These are phyloP conservation scores for Capreolus pygargus DNA, from an alignment of 2,113 vertebrate species.

Conservation along the genomic window DNA sequence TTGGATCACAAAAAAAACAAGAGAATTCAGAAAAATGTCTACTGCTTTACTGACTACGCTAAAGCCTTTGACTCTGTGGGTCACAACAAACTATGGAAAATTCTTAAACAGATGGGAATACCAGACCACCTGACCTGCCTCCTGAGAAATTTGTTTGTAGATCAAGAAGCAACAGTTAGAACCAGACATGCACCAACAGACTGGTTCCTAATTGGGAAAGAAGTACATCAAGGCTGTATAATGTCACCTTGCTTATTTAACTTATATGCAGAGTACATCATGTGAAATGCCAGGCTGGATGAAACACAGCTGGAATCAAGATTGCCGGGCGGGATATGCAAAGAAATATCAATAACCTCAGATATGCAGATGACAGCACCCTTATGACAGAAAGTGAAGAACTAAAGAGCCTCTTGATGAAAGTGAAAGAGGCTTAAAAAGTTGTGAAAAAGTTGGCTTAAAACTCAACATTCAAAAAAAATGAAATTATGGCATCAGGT, in stretches of 20 bases:
- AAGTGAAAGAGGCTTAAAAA: neutral
- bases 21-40: neutral
- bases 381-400: neutral
- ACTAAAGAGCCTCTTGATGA: neutral
- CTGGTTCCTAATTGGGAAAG: neutral
- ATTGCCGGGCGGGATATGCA: rapidly evolving
- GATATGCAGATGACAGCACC: neutral
- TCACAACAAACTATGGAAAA: neutral
- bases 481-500: neutral
- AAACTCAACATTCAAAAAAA: neutral
- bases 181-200: neutral
- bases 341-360: neutral
- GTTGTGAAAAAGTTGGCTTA: neutral
- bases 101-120: neutral
- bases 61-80: neutral
- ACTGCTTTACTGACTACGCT: neutral
- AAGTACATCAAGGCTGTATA: neutral
- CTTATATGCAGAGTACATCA: neutral
- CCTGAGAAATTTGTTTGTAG: neutral
- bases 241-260: neutral
- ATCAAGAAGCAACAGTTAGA: neutral
- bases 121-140: neutral
- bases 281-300: neutral
- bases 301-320: neutral
- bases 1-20: neutral